phyloP scores from a whole-genome alignment of 2,888 invertebrate species.

The Tolmerus cingulatus region DNA sequence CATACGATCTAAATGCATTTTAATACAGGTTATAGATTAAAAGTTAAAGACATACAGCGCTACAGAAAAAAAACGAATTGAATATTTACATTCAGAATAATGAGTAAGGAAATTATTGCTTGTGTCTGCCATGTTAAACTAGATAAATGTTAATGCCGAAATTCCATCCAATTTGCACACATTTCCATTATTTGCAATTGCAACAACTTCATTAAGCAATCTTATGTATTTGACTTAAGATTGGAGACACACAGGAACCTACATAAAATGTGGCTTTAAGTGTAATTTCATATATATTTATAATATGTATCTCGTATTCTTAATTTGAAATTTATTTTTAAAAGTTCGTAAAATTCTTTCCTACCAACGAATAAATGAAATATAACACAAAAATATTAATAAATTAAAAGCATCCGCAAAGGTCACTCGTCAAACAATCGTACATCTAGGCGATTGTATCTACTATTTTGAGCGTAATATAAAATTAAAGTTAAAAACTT shows the following conservation, averaged over 20 bases:
- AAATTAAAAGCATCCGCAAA: too few relatives aligned
- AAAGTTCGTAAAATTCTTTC: too few relatives aligned
- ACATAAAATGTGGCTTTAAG: too few relatives aligned
- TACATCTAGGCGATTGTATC: too few relatives aligned
- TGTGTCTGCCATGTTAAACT: background rate
- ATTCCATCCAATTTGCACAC: background rate
- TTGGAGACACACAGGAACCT: background rate
- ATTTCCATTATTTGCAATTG: background rate
- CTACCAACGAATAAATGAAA: too few relatives aligned
- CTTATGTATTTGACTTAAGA: background rate
- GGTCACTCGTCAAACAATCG: too few relatives aligned
- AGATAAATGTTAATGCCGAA: background rate
- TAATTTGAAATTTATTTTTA: too few relatives aligned
- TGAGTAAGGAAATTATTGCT: background rate
- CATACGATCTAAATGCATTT: background rate
- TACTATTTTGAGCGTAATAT: too few relatives aligned
- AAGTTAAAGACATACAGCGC: background rate
- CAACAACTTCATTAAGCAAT: background rate
- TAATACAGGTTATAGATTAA: slow-evolving; percentile 10
- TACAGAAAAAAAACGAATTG: background rate
- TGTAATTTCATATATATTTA: too few relatives aligned
- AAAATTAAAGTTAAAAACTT: too few relatives aligned
- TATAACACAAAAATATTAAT: too few relatives aligned
- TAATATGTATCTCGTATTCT: too few relatives aligned
- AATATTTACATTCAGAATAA: background rate